Percentiles rank a stretch among this genome's conserved stretches.
These are phyloP conservation scores for Aproaerema taeniolella DNA, from an alignment of 2,888 invertebrate genomes.

Conservation along the genomic window DNA sequence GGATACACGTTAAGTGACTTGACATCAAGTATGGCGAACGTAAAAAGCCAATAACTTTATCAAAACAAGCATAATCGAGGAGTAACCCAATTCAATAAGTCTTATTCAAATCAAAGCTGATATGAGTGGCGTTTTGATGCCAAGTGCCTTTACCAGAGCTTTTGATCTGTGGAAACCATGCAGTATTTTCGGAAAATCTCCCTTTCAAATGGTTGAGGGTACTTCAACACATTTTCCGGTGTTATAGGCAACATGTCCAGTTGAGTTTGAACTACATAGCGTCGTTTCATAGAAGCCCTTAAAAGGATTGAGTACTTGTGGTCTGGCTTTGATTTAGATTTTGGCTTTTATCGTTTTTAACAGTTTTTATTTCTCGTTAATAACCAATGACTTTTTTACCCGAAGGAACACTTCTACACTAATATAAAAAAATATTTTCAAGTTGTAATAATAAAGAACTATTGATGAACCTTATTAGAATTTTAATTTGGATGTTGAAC, in stretches of 20 bases:
- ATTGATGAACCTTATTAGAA: no score
- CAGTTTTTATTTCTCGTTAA: no score
- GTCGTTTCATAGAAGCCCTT: no score
- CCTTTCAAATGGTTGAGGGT: conserved; percentile 18
- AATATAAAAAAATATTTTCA: no score
- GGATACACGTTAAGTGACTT: background rate
- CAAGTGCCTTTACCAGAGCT: conserved; percentile 25
- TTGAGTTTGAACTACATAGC: no score
- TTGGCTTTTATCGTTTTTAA: no score
- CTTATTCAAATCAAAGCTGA: conserved; percentile 25
- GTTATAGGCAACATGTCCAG: conserved; percentile 25
- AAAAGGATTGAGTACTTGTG: no score
- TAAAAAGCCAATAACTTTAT: conserved; percentile 8
- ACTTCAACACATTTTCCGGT: conserved; percentile 31
- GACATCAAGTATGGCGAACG: background rate
- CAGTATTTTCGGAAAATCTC: conserved; percentile 30
- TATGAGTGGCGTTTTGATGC: conserved; percentile 23
- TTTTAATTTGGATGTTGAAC: background rate
- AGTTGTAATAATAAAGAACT: no score
- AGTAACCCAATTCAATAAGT: conserved; percentile 23
- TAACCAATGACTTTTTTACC: no score
- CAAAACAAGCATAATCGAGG: conserved; percentile 13
- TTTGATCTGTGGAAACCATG: conserved; percentile 35
- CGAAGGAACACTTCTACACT: no score
- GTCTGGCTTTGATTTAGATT: no score